Conservation (phyloP, 2,797 vertebrate species). For the Discoglossus pictus region DNA sequence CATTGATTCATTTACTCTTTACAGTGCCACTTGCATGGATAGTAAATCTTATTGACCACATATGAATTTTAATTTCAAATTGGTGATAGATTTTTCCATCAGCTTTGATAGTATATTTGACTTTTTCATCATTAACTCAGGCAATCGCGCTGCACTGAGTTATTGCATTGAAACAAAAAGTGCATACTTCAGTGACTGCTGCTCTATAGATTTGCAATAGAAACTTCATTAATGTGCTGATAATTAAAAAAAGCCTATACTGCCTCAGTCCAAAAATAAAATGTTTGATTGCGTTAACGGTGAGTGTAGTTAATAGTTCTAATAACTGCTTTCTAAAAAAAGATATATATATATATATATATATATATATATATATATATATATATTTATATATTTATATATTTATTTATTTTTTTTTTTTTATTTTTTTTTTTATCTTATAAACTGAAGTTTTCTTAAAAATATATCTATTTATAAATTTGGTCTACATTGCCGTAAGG, state of each 20-base stretch:
- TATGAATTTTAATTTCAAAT: constrained; percentile 95
- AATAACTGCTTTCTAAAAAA: no score
- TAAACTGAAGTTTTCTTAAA: no score
- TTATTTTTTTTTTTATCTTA: no score
- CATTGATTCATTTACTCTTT: constrained; percentile 87
- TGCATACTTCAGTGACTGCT: constrained; percentile 80
- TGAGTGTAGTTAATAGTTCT: no score
- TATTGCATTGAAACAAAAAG: constrained; percentile 83
- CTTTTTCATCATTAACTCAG: constrained; percentile 84
- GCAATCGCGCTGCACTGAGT: constrained; percentile 81
- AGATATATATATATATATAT: no score
- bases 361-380: no score
- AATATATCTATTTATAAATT: no score
- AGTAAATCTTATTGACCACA: constrained; percentile 93
- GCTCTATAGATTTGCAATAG: constrained; percentile 83
- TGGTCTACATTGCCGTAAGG: no score
- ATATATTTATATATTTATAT: no score
- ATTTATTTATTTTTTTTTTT: no score
- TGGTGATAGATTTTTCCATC: constrained; percentile 93
- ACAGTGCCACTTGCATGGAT: constrained; percentile 84
- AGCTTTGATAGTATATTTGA: constrained; percentile 88
- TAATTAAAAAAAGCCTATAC: constrained; percentile 7
- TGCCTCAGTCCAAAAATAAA: neutral
- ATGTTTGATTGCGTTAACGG: no score
- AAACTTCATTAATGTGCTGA: constrained; percentile 77